Evolutionary conservation across 2,888 invertebrate genomes (phyloP).

Genomic region (Agrilus mali): DNA sequence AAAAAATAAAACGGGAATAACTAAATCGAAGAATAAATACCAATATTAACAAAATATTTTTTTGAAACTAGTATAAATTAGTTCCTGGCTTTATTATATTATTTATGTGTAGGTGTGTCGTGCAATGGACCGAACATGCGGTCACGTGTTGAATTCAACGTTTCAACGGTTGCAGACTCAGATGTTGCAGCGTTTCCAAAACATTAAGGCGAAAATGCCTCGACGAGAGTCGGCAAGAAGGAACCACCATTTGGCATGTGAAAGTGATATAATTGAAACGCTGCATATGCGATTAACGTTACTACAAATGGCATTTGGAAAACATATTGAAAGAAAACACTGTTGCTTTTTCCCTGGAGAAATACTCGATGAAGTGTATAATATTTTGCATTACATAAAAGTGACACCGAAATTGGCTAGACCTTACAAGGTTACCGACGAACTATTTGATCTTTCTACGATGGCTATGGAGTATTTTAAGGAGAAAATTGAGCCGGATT

Average conservation of each 20-base stretch:
- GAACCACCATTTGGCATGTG: slow-evolving; percentile 80
- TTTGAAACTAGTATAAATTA: background rate
- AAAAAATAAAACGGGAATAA: too few relatives aligned
- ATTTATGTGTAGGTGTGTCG: slow-evolving; percentile 57
- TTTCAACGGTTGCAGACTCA: slow-evolving; percentile 77
- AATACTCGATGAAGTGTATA: slow-evolving; percentile 83
- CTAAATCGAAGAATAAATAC: too few relatives aligned
- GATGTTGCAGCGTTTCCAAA: slow-evolving; percentile 73
- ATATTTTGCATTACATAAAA: slow-evolving; percentile 73
- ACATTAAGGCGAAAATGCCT: slow-evolving; percentile 85
- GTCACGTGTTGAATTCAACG: slow-evolving; percentile 67
- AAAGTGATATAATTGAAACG: slow-evolving; percentile 87
- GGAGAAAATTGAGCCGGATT: slow-evolving; percentile 79
- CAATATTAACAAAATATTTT: background rate
- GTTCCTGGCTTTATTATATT: background rate
- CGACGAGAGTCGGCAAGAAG: slow-evolving; percentile 81
- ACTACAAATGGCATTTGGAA: slow-evolving; percentile 88
- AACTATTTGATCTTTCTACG: slow-evolving; percentile 85
- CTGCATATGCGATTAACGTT: slow-evolving; percentile 83
- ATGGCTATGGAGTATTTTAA: slow-evolving; percentile 99
- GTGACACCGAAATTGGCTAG: slow-evolving; percentile 69
- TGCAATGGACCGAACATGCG: slow-evolving; percentile 68
- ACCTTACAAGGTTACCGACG: slow-evolving; percentile 88
- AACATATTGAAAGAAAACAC: slow-evolving; percentile 85
- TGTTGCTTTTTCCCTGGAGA: slow-evolving; percentile 93